Percentiles rank a stretch among this genome's conserved stretches.
phyloP scores from a whole-genome alignment of 2,113 vertebrate species.

The Cyphomyrus plagiostoma region DNA sequence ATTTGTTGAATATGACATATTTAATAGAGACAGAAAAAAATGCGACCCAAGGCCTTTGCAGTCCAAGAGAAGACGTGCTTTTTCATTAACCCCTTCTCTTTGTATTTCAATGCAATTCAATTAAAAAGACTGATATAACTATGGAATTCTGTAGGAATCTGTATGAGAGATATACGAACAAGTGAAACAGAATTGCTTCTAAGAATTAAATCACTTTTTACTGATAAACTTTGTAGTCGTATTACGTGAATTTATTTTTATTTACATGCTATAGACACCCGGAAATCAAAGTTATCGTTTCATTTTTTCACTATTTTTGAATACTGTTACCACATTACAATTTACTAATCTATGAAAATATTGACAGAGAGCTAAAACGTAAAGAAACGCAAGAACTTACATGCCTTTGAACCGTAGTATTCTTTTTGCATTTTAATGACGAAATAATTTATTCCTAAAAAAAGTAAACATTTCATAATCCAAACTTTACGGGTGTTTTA shows the following conservation, averaged over 20 bases:
- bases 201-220: slow-evolving; percentile 26
- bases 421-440: not conserved
- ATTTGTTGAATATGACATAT: slow-evolving; percentile 54
- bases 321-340: not conserved
- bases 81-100: slow-evolving; percentile 52
- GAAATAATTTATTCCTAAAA: not conserved
- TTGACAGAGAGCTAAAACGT: not conserved
- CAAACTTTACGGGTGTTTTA: not conserved
- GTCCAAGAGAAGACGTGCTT: slow-evolving; percentile 48
- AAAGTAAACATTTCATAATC: not conserved
- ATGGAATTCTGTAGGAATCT: slow-evolving; percentile 49
- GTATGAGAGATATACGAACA: slow-evolving; percentile 48
- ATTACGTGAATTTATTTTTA: slow-evolving; percentile 39
- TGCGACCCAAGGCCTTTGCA: slow-evolving; percentile 56
- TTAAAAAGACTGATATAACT: slow-evolving; percentile 44
- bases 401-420: not conserved
- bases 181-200: slow-evolving; percentile 37
- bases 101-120: slow-evolving; percentile 47
- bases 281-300: not conserved
- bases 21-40: slow-evolving; percentile 54
- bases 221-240: slow-evolving; percentile 31
- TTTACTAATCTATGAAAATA: not conserved
- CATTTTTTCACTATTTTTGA: not conserved
- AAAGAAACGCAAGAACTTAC: slow-evolving; percentile 1
- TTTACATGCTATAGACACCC: not conserved